Conservation (phyloP, 2,888 invertebrate genomes). For the Odontothrips loti region DNA sequence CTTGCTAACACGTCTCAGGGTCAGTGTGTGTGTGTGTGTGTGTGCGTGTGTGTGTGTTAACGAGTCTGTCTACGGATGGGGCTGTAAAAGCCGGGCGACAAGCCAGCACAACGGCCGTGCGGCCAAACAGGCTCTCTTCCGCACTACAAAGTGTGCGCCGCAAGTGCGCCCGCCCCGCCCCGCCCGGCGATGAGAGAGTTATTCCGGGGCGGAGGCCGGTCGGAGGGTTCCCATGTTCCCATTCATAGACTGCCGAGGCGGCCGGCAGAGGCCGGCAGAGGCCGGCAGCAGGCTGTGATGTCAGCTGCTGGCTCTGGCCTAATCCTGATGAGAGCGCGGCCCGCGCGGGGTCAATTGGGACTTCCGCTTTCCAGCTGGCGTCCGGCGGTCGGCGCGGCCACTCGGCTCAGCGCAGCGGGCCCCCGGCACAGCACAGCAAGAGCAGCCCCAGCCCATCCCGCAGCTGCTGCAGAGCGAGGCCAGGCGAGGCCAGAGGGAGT, state of each 20-base stretch:
- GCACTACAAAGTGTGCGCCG: no score
- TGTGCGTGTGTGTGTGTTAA: neutral
- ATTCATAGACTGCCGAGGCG: no score
- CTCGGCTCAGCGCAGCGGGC: neutral
- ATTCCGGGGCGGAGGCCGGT: no score
- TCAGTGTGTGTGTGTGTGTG: neutral
- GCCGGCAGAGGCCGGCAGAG: neutral
- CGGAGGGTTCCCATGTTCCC: no score
- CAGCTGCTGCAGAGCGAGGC: neutral
- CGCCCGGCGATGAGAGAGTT: no score
- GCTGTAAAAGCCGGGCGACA: neutral
- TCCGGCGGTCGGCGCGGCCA: neutral
- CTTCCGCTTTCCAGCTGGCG: slow-evolving; percentile 18
- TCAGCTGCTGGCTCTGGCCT: neutral
- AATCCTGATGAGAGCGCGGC: no score
- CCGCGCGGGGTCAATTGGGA: neutral
- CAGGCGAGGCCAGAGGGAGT: no score
- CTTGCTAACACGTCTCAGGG: slow-evolving; percentile 4
- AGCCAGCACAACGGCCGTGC: neutral
- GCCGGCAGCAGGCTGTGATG: neutral
- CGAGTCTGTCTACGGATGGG: no score
- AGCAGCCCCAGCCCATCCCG: no score
- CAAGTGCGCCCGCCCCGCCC: no score
- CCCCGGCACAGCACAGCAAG: neutral
- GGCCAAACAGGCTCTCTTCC: neutral